A percentile compares a stretch with the other conserved stretches of the same genome.
These are phyloP conservation scores for Eira barbara DNA, from an alignment of 2,113 vertebrate species.

Conservation along the genomic window DNA sequence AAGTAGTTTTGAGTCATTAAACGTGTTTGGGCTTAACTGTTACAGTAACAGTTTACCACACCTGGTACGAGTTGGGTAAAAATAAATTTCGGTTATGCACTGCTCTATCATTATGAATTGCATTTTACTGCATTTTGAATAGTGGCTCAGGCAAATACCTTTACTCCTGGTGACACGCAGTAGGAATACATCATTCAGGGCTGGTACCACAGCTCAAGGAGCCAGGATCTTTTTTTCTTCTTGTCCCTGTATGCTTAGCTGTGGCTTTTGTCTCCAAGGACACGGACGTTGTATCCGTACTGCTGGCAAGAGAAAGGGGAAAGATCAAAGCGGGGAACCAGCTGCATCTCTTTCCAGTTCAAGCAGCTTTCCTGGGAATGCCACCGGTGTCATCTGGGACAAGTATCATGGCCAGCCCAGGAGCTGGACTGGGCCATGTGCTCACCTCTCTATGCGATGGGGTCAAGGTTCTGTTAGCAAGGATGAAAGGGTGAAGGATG, in stretches of 20 bases:
- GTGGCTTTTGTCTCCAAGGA: not conserved
- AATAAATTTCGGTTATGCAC: not conserved
- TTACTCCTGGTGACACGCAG: not conserved
- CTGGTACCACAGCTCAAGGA: not conserved
- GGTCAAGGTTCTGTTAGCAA: not conserved
- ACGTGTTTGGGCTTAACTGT: not conserved
- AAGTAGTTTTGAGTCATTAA: not conserved
- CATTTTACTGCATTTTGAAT: not conserved
- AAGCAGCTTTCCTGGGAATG: not conserved
- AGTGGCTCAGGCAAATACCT: not conserved
- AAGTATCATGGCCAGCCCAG: not conserved
- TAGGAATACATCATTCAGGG: not conserved
- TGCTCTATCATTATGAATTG: not conserved
- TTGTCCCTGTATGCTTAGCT: not conserved
- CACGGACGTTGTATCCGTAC: not conserved
- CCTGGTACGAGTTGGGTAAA: not conserved
- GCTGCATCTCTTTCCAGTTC: not conserved
- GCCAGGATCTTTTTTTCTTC: not conserved
- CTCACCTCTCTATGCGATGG: not conserved
- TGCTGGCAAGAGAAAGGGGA: not conserved
- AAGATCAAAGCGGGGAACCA: not conserved
- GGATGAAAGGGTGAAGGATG: not conserved
- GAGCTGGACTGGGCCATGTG: not conserved
- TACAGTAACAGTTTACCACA: not conserved
- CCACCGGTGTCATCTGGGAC: not conserved